Evolutionary conservation across 2,797 vertebrate genomes (phyloP).

Genomic region (Somateria mollissima): DNA sequence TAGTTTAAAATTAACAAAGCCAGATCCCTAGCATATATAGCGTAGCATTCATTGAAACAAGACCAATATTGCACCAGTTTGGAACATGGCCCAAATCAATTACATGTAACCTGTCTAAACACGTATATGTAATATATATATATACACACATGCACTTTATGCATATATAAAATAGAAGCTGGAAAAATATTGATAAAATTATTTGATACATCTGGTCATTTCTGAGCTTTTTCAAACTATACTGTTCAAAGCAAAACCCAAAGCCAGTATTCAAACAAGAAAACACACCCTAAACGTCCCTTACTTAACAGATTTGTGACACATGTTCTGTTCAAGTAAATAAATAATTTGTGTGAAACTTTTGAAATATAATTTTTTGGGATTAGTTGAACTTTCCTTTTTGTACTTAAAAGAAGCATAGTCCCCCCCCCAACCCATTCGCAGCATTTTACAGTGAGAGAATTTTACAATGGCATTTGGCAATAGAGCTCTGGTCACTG

Average conservation of each 20-base stretch:
- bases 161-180: neutral
- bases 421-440: neutral
- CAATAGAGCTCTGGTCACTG: conserved; percentile 18
- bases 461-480: neutral
- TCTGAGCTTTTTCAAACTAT: neutral
- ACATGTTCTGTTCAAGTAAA: neutral
- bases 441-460: neutral
- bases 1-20: neutral
- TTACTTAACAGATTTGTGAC: neutral
- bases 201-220: neutral
- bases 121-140: too few relatives aligned
- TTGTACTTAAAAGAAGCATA: neutral
- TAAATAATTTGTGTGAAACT: neutral
- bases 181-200: neutral
- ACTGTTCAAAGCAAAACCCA: neutral
- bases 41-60: neutral
- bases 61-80: neutral
- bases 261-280: neutral
- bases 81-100: neutral
- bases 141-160: neutral
- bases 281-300: neutral
- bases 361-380: neutral
- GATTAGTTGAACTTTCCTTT: neutral
- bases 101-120: neutral
- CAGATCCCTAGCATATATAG: neutral